phyloP scores from a whole-genome alignment of 2,888 invertebrate genomes.

The Lasioglossum vierecki region DNA sequence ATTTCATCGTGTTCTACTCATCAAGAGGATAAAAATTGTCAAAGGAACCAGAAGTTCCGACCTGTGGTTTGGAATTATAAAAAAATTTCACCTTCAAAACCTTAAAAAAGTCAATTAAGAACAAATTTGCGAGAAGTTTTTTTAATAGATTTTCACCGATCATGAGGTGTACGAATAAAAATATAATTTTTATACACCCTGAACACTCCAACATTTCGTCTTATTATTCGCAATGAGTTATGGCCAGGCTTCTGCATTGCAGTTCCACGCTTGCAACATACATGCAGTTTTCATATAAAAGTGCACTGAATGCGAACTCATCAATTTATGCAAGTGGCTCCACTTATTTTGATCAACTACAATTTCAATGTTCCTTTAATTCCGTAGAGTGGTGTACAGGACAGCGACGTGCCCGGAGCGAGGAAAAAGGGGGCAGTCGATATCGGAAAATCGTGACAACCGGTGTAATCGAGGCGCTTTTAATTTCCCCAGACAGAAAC shows the following conservation, averaged over 20 bases:
- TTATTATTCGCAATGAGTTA: constrained; percentile 13
- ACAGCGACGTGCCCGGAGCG: background rate
- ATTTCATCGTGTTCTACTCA: no score
- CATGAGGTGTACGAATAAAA: no score
- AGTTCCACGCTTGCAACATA: background rate
- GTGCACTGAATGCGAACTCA: background rate
- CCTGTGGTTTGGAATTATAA: no score
- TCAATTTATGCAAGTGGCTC: background rate
- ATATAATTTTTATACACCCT: no score
- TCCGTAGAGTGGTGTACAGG: background rate
- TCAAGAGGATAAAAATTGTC: no score
- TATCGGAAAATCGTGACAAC: constrained; percentile 4
- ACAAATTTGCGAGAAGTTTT: no score
- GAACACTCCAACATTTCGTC: no score
- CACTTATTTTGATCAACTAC: background rate
- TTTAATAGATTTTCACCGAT: no score
- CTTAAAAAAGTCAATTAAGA: no score
- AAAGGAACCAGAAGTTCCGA: no score
- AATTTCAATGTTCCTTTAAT: background rate
- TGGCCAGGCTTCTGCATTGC: background rate
- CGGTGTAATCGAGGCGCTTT: constrained; percentile 21
- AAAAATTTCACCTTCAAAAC: no score
- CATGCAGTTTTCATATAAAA: background rate
- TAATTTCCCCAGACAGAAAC: constrained; percentile 49
- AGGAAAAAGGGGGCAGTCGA: background rate